Evolutionary conservation across 2,113 vertebrate species (phyloP), one percentile per base, ranked within the genome.

Genomic region (Cyprinodon tularosa): DNA sequence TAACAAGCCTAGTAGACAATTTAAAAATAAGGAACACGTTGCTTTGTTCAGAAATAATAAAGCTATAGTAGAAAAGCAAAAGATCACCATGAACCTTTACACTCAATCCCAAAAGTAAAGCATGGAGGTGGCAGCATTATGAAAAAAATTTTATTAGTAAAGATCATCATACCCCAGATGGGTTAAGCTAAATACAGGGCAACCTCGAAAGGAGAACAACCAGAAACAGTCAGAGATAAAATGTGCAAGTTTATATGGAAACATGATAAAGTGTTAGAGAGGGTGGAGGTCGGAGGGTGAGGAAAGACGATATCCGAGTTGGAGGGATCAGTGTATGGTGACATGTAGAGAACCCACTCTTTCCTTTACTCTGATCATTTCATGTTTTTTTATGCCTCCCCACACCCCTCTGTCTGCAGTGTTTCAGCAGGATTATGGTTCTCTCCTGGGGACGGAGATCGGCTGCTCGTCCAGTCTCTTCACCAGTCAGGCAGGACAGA

Each of bases 351-450:
- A 66, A 22, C 17, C 62, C 42, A 38, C 36, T 39, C 40, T 44
- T 20, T 65, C 64, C 15, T 69, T 36, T 71, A 77, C 70, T 84
- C 53, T 60, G 62, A 62, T 86, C 22, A 81, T 72, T 53, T 78
- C 45, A 81, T 29, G 45, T 79, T 77, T 79, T 45, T 72, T 66
- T 36, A 65, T 63, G 82, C 81, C 37, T 69, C 64, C 67, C 60
- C 74, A 62, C 63, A 5, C 62, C 71, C 74, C 63, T 78, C 57
- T 85, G 63, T 86, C 88, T 82, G 53, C 90, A 95, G 94, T 95
- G 88, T 94, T 95, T 88, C 94, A 95, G 90, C 94, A 95, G 89
- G 94, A 95, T 89, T 95, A 95, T 76, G 94, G 94, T 44, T 93
- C 94, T 83, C 93, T 95, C 83, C 88, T 95, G 88, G 94, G 94